These are phyloP conservation scores for Oeneis ivallda DNA, from an alignment of 2,888 invertebrate species.

Conservation along the genomic window DNA sequence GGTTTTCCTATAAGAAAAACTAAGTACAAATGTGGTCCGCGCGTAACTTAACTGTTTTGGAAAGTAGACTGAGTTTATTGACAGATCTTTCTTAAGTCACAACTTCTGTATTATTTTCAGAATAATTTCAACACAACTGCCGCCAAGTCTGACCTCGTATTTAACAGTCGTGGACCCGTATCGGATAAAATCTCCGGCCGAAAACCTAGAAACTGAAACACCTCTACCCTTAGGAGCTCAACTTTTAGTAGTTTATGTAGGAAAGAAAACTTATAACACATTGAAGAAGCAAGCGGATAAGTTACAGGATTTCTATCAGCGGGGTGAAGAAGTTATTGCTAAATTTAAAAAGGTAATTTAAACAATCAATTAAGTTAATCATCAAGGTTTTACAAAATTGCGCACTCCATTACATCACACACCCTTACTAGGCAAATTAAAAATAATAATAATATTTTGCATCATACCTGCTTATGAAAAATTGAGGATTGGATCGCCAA, in stretches of 20 bases:
- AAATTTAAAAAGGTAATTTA: conserved; percentile 66
- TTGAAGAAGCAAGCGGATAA: conserved; percentile 65
- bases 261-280: conserved; percentile 81
- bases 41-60: background rate
- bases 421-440: no score
- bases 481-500: no score
- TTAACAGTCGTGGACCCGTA: conserved; percentile 91
- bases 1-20: no score
- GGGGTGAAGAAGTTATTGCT: conserved; percentile 70
- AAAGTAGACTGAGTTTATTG: background rate
- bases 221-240: conserved; percentile 91
- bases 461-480: no score
- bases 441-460: no score
- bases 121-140: conserved; percentile 90
- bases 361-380: background rate
- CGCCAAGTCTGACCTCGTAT: conserved; percentile 87
- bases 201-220: conserved; percentile 83
- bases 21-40: no score
- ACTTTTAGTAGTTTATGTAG: conserved; percentile 88
- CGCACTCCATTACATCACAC: background rate
- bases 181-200: conserved; percentile 91
- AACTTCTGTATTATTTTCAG: conserved; percentile 68
- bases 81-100: no score
- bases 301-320: conserved; percentile 66
- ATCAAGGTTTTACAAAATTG: no score